Evolutionary conservation across 2,888 invertebrate species (phyloP).

Genomic region (Cyclophora punctaria): DNA sequence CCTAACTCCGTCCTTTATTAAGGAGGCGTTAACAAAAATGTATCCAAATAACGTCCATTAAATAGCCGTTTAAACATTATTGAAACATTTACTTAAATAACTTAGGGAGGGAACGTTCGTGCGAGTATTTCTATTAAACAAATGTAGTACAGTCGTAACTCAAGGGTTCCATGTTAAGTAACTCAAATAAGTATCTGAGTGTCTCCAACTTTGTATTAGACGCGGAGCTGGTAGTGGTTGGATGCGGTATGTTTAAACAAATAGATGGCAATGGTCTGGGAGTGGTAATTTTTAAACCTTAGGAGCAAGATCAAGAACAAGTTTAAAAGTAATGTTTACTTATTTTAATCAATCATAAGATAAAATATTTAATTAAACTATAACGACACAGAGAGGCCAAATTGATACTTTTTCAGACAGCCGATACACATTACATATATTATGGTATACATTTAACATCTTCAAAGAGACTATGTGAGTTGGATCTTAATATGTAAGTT

Average conservation of each 20-base stretch:
- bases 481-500: too few species aligned
- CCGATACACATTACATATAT: too few species aligned
- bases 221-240: constrained; percentile 10
- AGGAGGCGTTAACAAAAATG: constrained; percentile 20
- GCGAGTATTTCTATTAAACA: constrained; percentile 27
- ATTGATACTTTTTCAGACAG: too few species aligned
- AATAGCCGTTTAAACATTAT: background rate
- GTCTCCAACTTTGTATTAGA: constrained; percentile 33
- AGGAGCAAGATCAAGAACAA: too few species aligned
- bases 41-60: constrained; percentile 1
- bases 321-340: too few species aligned
- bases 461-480: too few species aligned
- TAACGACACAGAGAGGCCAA: too few species aligned
- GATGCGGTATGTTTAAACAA: constrained; percentile 11
- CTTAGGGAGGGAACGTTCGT: constrained; percentile 20
- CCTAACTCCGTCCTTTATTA: too few species aligned
- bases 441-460: too few species aligned
- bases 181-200: constrained; percentile 47
- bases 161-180: constrained; percentile 37
- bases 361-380: too few species aligned
- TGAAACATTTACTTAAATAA: constrained; percentile 20
- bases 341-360: too few species aligned
- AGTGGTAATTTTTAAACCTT: background rate
- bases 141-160: constrained; percentile 36
- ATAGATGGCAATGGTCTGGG: too few species aligned